phyloP scores from a whole-genome alignment of 2,113 vertebrate genomes.

The Ondatra zibethicus region DNA sequence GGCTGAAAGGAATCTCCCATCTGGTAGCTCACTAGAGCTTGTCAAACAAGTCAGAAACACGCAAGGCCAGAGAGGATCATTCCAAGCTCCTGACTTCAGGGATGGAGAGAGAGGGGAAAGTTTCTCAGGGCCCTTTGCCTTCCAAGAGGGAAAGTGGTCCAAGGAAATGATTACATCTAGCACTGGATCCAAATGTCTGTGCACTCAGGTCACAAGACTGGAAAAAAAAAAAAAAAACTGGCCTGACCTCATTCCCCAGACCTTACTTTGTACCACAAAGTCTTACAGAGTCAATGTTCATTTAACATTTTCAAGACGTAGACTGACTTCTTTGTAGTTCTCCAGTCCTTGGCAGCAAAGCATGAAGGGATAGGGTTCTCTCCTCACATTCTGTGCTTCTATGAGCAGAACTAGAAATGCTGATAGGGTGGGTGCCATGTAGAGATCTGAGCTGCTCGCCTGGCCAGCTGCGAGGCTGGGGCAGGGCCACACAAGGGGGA shows the following conservation, averaged over 20 bases:
- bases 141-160: constrained; percentile 60
- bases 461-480: background rate
- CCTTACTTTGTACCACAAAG: background rate
- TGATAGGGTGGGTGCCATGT: accelerated
- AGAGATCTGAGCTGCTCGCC: background rate
- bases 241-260: background rate
- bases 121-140: constrained; percentile 65
- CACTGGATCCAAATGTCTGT: constrained; percentile 5
- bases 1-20: constrained; percentile 87
- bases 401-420: background rate
- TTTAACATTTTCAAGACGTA: background rate
- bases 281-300: background rate
- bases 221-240: background rate
- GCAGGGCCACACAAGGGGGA: background rate
- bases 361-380: background rate
- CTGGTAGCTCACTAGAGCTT: constrained; percentile 87
- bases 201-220: constrained; percentile 8
- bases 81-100: constrained; percentile 79
- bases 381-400: background rate
- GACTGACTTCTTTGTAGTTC: background rate
- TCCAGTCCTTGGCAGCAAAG: background rate
- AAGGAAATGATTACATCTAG: constrained; percentile 51
- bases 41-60: constrained; percentile 89
- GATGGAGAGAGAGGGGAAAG: constrained; percentile 73
- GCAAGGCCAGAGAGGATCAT: constrained; percentile 84